Evolutionary conservation across 2,797 vertebrate genomes (phyloP).

Genomic region (Tachyglossus aculeatus): DNA sequence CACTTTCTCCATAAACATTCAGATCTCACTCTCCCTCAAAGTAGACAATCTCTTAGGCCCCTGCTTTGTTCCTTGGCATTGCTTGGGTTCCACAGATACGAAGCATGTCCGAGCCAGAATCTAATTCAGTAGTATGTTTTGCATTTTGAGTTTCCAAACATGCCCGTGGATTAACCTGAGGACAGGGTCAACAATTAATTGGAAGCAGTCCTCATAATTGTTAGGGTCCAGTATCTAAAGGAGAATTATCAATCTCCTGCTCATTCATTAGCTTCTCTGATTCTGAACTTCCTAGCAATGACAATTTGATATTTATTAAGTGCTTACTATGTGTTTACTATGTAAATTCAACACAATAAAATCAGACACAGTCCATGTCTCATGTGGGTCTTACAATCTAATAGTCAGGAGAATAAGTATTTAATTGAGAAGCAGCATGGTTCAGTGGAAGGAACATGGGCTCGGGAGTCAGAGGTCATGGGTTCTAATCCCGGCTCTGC

Average conservation of each 20-base stretch:
- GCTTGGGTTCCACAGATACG: background rate
- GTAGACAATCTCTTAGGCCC: background rate
- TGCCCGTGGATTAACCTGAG: background rate
- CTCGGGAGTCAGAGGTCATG: too few species aligned
- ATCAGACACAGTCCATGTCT: too few species aligned
- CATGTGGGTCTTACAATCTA: too few species aligned
- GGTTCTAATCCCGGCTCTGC: too few species aligned
- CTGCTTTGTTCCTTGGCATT: background rate
- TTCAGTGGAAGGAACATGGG: too few species aligned
- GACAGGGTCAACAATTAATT: background rate
- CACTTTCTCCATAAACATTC: background rate
- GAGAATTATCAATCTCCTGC: background rate
- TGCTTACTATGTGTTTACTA: slow-evolving; percentile 8
- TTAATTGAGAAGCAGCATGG: too few species aligned
- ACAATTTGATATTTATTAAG: background rate
- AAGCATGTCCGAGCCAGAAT: background rate
- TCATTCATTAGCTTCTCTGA: background rate
- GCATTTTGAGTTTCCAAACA: slow-evolving; percentile 1
- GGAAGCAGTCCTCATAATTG: background rate
- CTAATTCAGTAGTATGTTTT: background rate
- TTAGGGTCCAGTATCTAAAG: background rate
- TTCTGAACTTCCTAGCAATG: background rate
- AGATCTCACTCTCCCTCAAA: too few species aligned
- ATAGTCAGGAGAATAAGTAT: too few species aligned
- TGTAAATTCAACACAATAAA: background rate